phyloP scores from a whole-genome alignment of 2,888 invertebrate species.

The Congeria kusceri region DNA sequence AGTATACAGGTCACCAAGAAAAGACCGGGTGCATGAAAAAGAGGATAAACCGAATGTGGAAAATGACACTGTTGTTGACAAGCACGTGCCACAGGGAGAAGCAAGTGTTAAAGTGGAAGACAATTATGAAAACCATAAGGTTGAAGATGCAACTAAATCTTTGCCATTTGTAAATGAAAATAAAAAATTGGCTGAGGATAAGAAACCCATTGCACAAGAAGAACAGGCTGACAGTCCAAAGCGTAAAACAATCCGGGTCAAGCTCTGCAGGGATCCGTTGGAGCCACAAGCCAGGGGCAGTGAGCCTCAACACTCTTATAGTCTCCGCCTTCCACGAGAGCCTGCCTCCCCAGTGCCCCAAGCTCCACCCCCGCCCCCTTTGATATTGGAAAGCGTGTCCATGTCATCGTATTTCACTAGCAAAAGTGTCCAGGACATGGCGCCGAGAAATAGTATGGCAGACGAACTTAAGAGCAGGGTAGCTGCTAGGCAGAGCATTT shows the following conservation, averaged over 20 bases:
- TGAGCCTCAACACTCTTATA: neutral
- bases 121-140: too few relatives aligned
- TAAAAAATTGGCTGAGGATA: neutral
- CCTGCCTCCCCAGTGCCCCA: constrained; percentile 64
- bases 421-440: constrained; percentile 30
- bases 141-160: too few relatives aligned
- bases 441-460: constrained; percentile 50
- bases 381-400: constrained; percentile 34
- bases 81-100: too few relatives aligned
- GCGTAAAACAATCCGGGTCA: constrained; percentile 49
- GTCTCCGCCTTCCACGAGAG: constrained; percentile 4
- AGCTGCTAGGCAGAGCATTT: constrained; percentile 44
- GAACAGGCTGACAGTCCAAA: constrained; percentile 26
- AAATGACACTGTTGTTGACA: too few relatives aligned
- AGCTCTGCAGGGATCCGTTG: constrained; percentile 53
- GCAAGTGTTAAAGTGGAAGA: too few relatives aligned
- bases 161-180: neutral
- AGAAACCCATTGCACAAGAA: neutral
- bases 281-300: constrained; percentile 20
- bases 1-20: too few relatives aligned
- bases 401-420: constrained; percentile 23
- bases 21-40: too few relatives aligned
- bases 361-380: constrained; percentile 66
- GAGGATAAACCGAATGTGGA: too few relatives aligned
- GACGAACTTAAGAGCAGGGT: constrained; percentile 52